Conservation (phyloP, 2,113 vertebrate genomes). For the Psettodes erumei region DNA sequence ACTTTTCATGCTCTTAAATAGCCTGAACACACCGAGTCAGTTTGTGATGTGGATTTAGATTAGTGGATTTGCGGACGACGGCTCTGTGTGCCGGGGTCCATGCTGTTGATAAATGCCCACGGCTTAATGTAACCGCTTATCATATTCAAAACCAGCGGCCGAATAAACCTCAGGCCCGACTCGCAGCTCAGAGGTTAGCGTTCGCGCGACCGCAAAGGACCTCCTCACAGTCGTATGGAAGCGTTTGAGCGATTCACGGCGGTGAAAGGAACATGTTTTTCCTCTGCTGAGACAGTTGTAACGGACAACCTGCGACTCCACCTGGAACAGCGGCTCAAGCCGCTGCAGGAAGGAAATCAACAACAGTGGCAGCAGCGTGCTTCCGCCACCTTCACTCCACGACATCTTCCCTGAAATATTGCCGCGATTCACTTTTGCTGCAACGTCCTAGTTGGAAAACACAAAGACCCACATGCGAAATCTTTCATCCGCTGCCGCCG, state of each 20-base stretch:
- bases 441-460: slow-evolving; percentile 53
- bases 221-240: too few relatives aligned
- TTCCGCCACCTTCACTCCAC: slow-evolving; percentile 2
- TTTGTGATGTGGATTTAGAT: too few relatives aligned
- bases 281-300: too few relatives aligned
- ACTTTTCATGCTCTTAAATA: too few relatives aligned
- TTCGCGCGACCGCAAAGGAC: neutral
- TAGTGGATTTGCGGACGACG: too few relatives aligned
- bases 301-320: slow-evolving; percentile 10
- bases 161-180: neutral
- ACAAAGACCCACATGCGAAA: slow-evolving; percentile 27
- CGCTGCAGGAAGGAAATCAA: slow-evolving; percentile 9
- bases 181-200: too few relatives aligned
- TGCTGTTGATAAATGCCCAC: too few relatives aligned
- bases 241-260: too few relatives aligned
- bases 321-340: neutral
- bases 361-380: neutral
- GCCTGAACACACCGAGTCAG: too few relatives aligned
- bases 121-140: too few relatives aligned
- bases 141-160: neutral
- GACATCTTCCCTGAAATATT: slow-evolving; percentile 6
- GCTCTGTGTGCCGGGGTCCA: too few relatives aligned
- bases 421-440: slow-evolving; percentile 9
- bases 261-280: too few relatives aligned
- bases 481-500: slow-evolving; percentile 43